Evolutionary conservation across 2,797 vertebrate genomes (phyloP).

Genomic region (Enteromius viviparus): DNA sequence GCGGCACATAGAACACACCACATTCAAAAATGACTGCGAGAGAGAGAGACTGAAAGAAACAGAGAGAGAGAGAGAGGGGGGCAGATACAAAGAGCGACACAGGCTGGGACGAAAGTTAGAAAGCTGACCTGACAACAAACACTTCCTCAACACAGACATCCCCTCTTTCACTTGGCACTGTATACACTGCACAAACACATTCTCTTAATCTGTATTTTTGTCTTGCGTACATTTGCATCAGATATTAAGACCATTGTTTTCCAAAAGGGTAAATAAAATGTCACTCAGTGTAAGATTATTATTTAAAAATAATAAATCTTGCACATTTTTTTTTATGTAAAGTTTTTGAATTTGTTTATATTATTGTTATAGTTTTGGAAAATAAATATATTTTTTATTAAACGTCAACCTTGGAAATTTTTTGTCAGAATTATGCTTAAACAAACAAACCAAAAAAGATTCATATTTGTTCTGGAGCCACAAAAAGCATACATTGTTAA

Average conservation of each 20-base stretch:
- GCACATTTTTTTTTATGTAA: background rate
- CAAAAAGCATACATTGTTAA: background rate
- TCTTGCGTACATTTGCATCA: background rate
- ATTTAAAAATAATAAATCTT: background rate
- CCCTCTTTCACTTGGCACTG: conserved; percentile 61
- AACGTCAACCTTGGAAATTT: background rate
- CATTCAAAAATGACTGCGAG: conserved; percentile 65
- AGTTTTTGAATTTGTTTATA: background rate
- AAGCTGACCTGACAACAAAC: conserved; percentile 60
- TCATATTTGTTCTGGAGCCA: background rate
- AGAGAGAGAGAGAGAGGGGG: conserved; percentile 26
- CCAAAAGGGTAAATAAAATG: background rate
- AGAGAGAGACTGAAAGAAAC: conserved; percentile 35
- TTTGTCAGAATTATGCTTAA: background rate
- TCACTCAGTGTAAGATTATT: background rate
- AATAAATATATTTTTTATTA: background rate
- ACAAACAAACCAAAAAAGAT: background rate
- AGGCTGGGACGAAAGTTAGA: conserved; percentile 41
- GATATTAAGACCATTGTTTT: background rate
- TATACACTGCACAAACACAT: conserved; percentile 28
- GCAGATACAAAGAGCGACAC: conserved; percentile 34
- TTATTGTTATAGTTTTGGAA: background rate
- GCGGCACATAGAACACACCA: conserved; percentile 54
- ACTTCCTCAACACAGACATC: conserved; percentile 60
- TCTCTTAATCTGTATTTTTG: conserved; percentile 34